phyloP scores from a whole-genome alignment of 1,140 invertebrate genomes.

The Chelonus insularis region DNA sequence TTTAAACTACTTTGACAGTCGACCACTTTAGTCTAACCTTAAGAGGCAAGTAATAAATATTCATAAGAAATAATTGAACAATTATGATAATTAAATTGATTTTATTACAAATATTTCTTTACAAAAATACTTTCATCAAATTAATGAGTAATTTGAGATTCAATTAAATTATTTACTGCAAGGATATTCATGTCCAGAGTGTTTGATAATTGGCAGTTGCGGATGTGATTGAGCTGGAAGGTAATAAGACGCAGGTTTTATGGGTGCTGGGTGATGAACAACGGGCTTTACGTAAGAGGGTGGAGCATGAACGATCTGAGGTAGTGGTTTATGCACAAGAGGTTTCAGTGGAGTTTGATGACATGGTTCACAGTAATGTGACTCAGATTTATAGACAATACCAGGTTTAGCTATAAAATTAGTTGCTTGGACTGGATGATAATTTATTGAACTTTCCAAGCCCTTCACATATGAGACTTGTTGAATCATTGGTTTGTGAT shows the following conservation, averaged over 20 bases:
- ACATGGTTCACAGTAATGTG: constrained; percentile 26
- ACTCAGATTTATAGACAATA: constrained; percentile 24
- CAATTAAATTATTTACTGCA: background rate
- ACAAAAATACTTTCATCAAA: background rate
- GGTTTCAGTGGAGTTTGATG: constrained; percentile 21
- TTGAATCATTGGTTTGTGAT: constrained; percentile 26
- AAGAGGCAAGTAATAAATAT: too few relatives aligned
- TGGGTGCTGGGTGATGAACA: background rate
- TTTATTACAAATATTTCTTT: background rate
- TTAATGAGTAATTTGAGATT: background rate
- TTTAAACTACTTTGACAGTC: too few relatives aligned
- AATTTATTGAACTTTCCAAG: constrained; percentile 5
- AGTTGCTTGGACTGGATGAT: constrained; percentile 1
- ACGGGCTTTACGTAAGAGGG: constrained; percentile 15
- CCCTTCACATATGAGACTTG: constrained; percentile 29
- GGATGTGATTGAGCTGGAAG: background rate
- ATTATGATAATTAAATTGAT: background rate
- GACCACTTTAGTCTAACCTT: too few relatives aligned
- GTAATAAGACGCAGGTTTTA: background rate
- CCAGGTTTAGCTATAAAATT: constrained; percentile 20
- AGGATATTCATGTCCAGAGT: background rate
- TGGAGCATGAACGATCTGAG: constrained; percentile 1
- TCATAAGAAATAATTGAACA: too few relatives aligned
- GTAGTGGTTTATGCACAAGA: background rate
- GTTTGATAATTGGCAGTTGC: background rate